Conservation (phyloP, 2,888 invertebrate species). For the Microctonus hyperodae region DNA sequence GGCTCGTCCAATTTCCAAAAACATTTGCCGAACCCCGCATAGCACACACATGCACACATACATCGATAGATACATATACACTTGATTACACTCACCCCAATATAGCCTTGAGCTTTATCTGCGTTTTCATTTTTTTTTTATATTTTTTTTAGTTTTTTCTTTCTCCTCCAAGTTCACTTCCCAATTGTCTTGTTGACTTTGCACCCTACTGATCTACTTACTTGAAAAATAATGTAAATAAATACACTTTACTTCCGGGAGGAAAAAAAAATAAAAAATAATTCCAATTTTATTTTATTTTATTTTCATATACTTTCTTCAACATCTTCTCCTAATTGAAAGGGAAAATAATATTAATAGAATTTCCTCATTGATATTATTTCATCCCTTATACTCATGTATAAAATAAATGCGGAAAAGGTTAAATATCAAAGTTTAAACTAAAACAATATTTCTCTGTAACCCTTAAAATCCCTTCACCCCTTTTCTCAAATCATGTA, state of each 20-base stretch:
- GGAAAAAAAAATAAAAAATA: background rate
- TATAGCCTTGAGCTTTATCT: background rate
- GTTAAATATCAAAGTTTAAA: slow-evolving; percentile 15
- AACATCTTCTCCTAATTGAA: too few relatives aligned
- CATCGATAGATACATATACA: too few relatives aligned
- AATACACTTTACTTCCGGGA: background rate
- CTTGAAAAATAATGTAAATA: background rate
- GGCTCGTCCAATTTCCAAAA: slow-evolving; percentile 66
- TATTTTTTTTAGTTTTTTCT: background rate
- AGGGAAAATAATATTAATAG: background rate
- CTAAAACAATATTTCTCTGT: background rate
- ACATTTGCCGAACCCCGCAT: slow-evolving; percentile 49
- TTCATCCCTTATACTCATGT: background rate
- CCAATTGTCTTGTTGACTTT: background rate
- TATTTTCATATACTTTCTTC: background rate
- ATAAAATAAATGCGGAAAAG: slow-evolving; percentile 1
- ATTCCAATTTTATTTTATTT: background rate
- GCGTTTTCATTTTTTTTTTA: background rate
- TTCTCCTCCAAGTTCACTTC: background rate
- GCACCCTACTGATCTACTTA: background rate
- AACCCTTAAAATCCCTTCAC: slow-evolving; percentile 27
- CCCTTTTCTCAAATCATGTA: slow-evolving; percentile 7
- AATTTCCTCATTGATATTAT: background rate
- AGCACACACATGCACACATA: slow-evolving; percentile 1
- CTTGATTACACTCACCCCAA: slow-evolving; percentile 2